Base-by-base conservation (phyloP, 2,888 invertebrate genomes). In the Beris chalybata region DNA sequence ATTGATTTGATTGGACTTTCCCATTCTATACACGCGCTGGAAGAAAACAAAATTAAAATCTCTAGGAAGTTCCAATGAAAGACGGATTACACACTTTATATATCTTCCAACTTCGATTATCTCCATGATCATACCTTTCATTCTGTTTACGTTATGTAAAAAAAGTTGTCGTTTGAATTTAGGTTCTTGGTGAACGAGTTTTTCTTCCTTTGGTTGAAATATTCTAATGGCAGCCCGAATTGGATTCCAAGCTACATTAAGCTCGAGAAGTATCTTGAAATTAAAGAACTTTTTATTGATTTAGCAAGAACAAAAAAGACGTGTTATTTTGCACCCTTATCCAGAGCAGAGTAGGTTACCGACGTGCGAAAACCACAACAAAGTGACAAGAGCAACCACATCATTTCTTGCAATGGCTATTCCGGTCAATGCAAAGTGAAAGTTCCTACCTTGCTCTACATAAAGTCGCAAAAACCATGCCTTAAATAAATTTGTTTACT, bases 101-200 rank as follows among this genome's bases (percentile, higher is more conserved):
- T 94, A 93, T 81, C 93, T 92, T 9, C 94, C 93, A 68, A 92
- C 84, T 79, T 96, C 95, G 69, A 95, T 89, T 73, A 95, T 89
- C 79, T 90, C 89, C 84, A 93, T 88, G 12, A 93, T 90, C 65
- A 98, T 91, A 50, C 90, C 89, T 79, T 95, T 95, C 66, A 98
- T 84, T 73, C 98, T 85, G 82, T 95, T 89, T 9, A 98, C 96
- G 77, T 97, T 97, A 61, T 92, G 86, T 68, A 98, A 89, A 79
- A 99, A 97, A 59, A 96, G 85, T 77, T 95, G 93, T 71, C 97
- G 85, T 81, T 97, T 98, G 81, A 99, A 97, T 79, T 97, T 96
- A 1, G 93, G 87, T 76, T 98, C 97, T 71, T 91, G 91, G 74
- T 93, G 91, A 88, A 97, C 93, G 75, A 93, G 93, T 78, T 97